Conservation (phyloP, 2,888 invertebrate genomes). For the Agriotes lineatus region DNA sequence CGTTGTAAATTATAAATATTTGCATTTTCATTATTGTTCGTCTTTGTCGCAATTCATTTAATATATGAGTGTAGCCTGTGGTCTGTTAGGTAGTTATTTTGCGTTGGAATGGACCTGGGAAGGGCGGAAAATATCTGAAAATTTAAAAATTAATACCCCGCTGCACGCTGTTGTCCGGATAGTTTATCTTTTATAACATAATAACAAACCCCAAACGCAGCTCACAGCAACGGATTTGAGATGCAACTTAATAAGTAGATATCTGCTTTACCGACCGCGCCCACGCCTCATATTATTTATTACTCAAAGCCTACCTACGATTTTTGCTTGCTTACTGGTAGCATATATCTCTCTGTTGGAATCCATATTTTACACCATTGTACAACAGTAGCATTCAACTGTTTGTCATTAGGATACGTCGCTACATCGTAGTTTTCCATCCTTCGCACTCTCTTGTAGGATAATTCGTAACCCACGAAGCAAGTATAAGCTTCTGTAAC, state of each 20-base stretch:
- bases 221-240: slow-evolving; percentile 32
- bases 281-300: slow-evolving; percentile 54
- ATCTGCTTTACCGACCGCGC: slow-evolving; percentile 45
- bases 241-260: slow-evolving; percentile 35
- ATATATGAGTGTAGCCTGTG: slow-evolving; percentile 37
- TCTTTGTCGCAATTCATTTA: slow-evolving; percentile 40
- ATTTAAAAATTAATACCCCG: slow-evolving; percentile 44
- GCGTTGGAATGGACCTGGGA: slow-evolving; percentile 33
- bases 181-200: slow-evolving; percentile 36
- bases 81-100: slow-evolving; percentile 37
- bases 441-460: slow-evolving; percentile 10
- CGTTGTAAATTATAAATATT: slow-evolving; percentile 42
- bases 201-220: slow-evolving; percentile 37
- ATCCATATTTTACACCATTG: slow-evolving; percentile 51
- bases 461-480: slow-evolving; percentile 30
- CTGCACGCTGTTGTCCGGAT: slow-evolving; percentile 24
- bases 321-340: slow-evolving; percentile 51
- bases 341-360: slow-evolving; percentile 54
- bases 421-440: slow-evolving; percentile 36
- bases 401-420: slow-evolving; percentile 44
- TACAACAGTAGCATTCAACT: slow-evolving; percentile 50
- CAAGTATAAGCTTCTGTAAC: slow-evolving; percentile 40
- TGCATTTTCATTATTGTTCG: slow-evolving; percentile 42
- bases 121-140: slow-evolving; percentile 40
- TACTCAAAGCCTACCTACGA: slow-evolving; percentile 54